Conservation (phyloP, 2,797 vertebrate genomes). For the Caiman crocodilus region DNA sequence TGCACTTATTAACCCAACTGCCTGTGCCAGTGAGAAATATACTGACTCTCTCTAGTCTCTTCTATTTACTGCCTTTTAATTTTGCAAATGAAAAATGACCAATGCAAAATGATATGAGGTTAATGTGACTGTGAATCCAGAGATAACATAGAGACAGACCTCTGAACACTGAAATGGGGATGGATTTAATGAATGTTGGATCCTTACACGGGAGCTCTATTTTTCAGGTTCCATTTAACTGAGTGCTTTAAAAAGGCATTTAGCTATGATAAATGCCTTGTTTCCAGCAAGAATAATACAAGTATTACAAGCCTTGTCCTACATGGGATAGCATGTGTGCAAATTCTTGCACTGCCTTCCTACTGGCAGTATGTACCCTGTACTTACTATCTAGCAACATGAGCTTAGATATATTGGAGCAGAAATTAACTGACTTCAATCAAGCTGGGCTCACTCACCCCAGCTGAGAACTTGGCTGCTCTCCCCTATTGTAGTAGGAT, state of each 20-base stretch:
- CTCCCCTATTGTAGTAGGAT: slow-evolving; percentile 63
- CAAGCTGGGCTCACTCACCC: too few relatives aligned
- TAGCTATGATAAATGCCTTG: neutral
- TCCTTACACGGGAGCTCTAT: neutral
- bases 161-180: neutral
- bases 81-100: slow-evolving; percentile 10
- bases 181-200: slow-evolving; percentile 12
- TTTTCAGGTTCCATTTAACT: neutral
- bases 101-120: neutral
- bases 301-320: neutral
- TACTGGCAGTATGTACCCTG: neutral
- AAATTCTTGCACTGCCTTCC: neutral
- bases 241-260: slow-evolving; percentile 1
- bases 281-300: neutral
- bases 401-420: neutral
- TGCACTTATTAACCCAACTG: neutral
- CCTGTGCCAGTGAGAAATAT: neutral
- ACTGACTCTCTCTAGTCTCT: neutral
- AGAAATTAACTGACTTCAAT: neutral
- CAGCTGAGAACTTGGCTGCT: slow-evolving; percentile 29
- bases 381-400: neutral
- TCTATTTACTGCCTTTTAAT: neutral
- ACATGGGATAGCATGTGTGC: fast-evolving
- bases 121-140: neutral
- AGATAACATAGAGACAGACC: neutral